phyloP scores from a whole-genome alignment of 2,113 vertebrate genomes.

The Donacobius atricapilla region DNA sequence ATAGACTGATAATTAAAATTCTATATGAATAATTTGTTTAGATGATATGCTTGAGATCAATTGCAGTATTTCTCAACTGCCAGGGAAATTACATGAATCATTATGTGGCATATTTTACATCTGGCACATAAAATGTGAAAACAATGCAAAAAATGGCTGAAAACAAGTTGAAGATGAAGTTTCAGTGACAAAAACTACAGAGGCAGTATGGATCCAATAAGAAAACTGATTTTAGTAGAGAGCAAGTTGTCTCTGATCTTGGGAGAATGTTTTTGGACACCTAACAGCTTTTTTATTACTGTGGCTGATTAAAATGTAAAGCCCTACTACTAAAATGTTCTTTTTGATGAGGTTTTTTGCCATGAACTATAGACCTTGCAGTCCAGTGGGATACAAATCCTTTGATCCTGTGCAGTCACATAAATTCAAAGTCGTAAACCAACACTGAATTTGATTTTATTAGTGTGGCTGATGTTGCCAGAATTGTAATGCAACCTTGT shows the following conservation, averaged over 20 bases:
- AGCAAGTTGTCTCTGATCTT: conserved; percentile 78
- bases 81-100: neutral
- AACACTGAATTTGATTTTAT: conserved; percentile 80
- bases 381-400: conserved; percentile 76
- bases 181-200: conserved; percentile 66
- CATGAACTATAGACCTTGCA: conserved; percentile 78
- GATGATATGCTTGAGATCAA: neutral
- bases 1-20: neutral
- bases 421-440: conserved; percentile 80
- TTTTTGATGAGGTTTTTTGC: conserved; percentile 81
- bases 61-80: neutral
- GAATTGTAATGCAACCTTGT: conserved; percentile 73
- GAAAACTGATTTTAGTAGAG: conserved; percentile 51
- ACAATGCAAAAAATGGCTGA: conserved; percentile 41
- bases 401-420: conserved; percentile 79
- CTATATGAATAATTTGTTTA: neutral
- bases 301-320: conserved; percentile 82
- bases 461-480: conserved; percentile 78
- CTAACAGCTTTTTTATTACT: conserved; percentile 82
- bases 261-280: conserved; percentile 80
- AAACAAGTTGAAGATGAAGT: conserved; percentile 51
- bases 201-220: conserved; percentile 76
- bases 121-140: conserved; percentile 20
- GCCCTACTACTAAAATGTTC: conserved; percentile 76
- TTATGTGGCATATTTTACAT: neutral